These are phyloP conservation scores for Acomys russatus DNA, from an alignment of 2,797 vertebrate genomes.

Conservation along the genomic window DNA sequence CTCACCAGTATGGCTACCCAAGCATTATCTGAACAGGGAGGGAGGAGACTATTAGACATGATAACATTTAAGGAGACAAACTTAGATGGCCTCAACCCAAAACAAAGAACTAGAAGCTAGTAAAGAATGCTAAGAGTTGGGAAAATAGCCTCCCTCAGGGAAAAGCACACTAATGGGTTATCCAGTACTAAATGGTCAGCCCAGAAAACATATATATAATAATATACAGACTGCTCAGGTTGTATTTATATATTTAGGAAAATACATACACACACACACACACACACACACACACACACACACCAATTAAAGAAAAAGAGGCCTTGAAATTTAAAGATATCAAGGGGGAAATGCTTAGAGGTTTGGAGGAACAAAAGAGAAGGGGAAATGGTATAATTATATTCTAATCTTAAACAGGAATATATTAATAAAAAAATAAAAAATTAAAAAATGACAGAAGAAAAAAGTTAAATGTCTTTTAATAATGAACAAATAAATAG, in stretches of 20 bases:
- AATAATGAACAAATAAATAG: not conserved
- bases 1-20: not conserved
- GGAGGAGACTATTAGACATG: not conserved
- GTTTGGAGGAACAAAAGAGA: not conserved
- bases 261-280: not conserved
- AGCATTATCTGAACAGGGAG: not conserved
- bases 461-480: not conserved
- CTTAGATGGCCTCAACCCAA: not conserved
- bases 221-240: not conserved
- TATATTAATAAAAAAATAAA: too few relatives aligned
- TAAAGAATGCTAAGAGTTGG: not conserved
- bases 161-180: not conserved
- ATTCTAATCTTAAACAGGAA: not conserved
- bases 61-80: not conserved
- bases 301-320: not conserved
- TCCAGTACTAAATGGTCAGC: not conserved
- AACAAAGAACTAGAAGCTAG: not conserved
- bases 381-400: not conserved
- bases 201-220: not conserved
- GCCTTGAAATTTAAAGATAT: not conserved
- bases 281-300: not conserved
- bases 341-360: not conserved
- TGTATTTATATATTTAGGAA: not conserved
- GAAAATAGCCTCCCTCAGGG: not conserved
- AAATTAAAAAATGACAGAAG: too few relatives aligned